Evolutionary conservation across 2,888 invertebrate genomes (phyloP).

Genomic region (Sepiola atlantica): DNA sequence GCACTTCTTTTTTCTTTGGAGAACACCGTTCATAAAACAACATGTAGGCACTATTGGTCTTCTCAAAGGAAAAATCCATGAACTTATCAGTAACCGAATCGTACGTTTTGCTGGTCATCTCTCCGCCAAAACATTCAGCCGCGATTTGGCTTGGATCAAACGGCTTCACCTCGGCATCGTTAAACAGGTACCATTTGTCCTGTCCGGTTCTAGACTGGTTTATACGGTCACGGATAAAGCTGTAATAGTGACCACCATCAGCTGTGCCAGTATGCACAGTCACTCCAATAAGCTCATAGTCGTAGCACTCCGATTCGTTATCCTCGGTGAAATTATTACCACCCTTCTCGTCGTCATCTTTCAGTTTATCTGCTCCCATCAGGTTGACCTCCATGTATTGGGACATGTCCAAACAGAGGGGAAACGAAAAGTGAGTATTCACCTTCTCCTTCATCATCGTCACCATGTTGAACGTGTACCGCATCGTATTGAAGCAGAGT

Average conservation of each 20-base stretch:
- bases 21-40: conserved; percentile 88
- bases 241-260: conserved; percentile 96
- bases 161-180: conserved; percentile 81
- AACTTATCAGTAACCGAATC: conserved; percentile 97
- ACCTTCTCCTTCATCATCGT: conserved; percentile 98
- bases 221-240: conserved; percentile 92
- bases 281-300: conserved; percentile 90
- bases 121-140: conserved; percentile 96
- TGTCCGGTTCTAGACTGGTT: conserved; percentile 77
- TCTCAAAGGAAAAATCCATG: conserved; percentile 97
- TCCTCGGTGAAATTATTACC: conserved; percentile 48
- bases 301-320: conserved; percentile 68
- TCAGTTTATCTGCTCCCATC: conserved; percentile 68
- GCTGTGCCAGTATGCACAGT: conserved; percentile 99
- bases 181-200: conserved; percentile 85
- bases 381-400: conserved; percentile 94
- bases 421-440: conserved; percentile 97
- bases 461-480: conserved; percentile 97
- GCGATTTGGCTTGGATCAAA: conserved; percentile 96
- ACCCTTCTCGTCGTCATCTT: conserved; percentile 53
- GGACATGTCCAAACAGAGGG: conserved; percentile 92
- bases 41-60: conserved; percentile 98
- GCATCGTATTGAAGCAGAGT: conserved; percentile 96
- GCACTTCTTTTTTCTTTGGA: conserved; percentile 56
- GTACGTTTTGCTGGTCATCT: conserved; percentile 97